Evolutionary conservation across 2,797 vertebrate species (phyloP), one percentile per base, ranked within the genome.

Genomic region (Myotis vivesi): DNA sequence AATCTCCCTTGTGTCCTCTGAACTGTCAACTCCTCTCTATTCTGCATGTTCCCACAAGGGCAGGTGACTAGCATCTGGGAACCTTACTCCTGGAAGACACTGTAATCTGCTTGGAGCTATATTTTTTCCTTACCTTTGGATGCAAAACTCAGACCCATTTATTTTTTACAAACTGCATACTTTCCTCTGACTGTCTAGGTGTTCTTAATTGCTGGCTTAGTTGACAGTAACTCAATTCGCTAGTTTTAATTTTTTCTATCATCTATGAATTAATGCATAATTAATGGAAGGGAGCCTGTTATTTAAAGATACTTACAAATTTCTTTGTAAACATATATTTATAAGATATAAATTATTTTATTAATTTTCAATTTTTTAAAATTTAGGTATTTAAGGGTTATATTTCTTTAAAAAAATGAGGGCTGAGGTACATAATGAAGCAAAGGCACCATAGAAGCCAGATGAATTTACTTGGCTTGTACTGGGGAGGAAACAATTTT

Each of bases 231-330:
- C 46, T 94, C 55, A 69, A 1, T 80, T 57, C 55, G 88, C 87
- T 62, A 71, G 66, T 83, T 96, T 85, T 57, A 92, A 85, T 92
- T 96, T 96, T 92, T 72, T 92, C 71, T 90, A n/a, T 84, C 73
- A 89, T 84, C 79, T 81, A 19, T 91, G 80, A 96, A 94, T 94
- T 94, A 97, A 77, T 46, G 59, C 64, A 73, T 88, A 87, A 53
- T 94, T 92, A 92, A 49, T 53, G 66, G 86, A 94, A 95, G 46
- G 33, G 46, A 84, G 83, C 49, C 44, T 86, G 22, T 92, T 91
- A 66, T 83, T 94, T 94, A 87, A 94, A 92, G 79, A 75, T 53
- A 82, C 23, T 79, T 72, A 75, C 20, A 22, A 38, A 75, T 79
- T 85, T 6, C 55, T 84, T 95, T 71, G 33, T 64, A 38, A 77